Evolutionary conservation across 2,113 vertebrate genomes (phyloP).

Genomic region (Narcine bancroftii): DNA sequence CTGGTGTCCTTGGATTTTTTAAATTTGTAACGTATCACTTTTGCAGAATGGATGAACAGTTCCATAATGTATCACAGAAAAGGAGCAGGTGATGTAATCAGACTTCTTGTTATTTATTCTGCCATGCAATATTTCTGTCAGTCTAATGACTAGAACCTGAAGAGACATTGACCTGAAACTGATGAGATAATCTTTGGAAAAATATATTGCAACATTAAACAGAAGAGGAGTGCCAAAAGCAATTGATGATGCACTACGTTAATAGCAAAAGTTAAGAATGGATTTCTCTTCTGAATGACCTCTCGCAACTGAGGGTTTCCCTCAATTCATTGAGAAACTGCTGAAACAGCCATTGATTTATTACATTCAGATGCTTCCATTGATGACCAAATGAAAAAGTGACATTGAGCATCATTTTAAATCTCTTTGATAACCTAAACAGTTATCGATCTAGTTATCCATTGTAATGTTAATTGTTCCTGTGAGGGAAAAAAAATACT

Average conservation of each 20-base stretch:
- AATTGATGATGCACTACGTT: background rate
- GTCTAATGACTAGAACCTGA: background rate
- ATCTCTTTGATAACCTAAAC: conserved; percentile 2
- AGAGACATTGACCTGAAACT: conserved; percentile 24
- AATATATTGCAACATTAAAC: background rate
- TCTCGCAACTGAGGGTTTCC: background rate
- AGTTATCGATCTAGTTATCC: background rate
- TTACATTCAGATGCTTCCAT: background rate
- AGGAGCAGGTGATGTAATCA: background rate
- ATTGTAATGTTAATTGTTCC: conserved; percentile 25
- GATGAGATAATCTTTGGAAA: background rate
- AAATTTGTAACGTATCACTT: background rate
- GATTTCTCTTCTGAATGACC: background rate
- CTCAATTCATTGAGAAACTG: background rate
- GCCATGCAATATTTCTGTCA: background rate
- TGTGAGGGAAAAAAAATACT: background rate
- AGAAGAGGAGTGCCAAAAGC: background rate
- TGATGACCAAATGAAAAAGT: conserved; percentile 9
- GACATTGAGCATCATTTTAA: background rate
- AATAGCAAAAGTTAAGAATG: background rate
- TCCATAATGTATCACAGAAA: background rate
- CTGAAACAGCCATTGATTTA: background rate
- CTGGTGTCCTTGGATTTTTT: background rate
- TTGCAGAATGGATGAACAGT: background rate
- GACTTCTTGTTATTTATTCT: background rate